Evolutionary conservation across 2,888 invertebrate genomes (phyloP).

Genomic region (Pterobdella sp.): DNA sequence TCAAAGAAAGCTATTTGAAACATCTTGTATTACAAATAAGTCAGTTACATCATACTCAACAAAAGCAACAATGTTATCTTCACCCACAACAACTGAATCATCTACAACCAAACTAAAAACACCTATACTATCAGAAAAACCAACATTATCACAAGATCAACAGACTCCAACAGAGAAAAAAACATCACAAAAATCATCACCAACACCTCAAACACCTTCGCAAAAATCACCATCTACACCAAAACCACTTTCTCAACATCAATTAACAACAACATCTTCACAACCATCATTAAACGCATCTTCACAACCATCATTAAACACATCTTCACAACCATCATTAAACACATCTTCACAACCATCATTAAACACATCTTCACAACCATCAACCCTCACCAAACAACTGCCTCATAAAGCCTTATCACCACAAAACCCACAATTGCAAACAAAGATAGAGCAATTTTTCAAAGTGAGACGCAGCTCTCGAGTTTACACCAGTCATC

Average conservation of each 20-base stretch:
- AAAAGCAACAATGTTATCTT: neutral
- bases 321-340: neutral
- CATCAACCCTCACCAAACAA: neutral
- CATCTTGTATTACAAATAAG: too few relatives aligned
- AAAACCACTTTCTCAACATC: neutral
- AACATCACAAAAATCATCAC: neutral
- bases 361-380: neutral
- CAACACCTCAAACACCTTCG: neutral
- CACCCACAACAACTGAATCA: neutral
- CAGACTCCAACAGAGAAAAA: too few relatives aligned
- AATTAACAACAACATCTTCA: neutral
- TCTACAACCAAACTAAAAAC: neutral
- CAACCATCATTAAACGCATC: neutral
- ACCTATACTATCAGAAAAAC: neutral
- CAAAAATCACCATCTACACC: neutral
- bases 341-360: conserved; percentile 1
- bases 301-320: neutral
- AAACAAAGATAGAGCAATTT: neutral
- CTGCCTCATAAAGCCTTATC: neutral
- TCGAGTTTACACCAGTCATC: neutral
- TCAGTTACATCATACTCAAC: neutral
- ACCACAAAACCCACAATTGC: conserved; percentile 2
- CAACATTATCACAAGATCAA: too few relatives aligned
- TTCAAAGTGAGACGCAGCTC: conserved; percentile 2
- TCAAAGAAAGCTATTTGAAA: neutral